Base-by-base conservation (phyloP, 2,888 invertebrate genomes). In the Sphinx pinastri region DNA sequence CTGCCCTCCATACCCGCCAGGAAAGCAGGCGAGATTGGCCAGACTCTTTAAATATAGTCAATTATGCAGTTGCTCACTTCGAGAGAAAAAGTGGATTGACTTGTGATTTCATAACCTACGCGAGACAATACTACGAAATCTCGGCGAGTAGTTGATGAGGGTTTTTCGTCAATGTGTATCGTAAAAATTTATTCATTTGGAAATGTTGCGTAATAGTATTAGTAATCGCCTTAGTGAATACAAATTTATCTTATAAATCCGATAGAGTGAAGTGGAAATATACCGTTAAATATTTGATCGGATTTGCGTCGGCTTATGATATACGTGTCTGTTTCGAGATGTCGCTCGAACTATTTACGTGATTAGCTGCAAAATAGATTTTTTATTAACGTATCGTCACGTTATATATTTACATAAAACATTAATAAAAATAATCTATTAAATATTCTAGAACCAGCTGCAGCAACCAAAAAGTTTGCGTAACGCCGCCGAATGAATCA, bases 221-320 rank as follows among this genome's bases (percentile, higher is more conserved):
- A 88, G 88, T 88, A 88, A 88, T 88, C 86, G 82, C 77, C 85
- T 90, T 90, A 88, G 79, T 78, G 79, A 75, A 78, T 77, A 75
- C 79, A 87, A 84, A 89, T 88, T 87, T 86, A 87, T 85, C 77
- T 82, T 70, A 74, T 72, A 79, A 87, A 87, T 57, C 86, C 76
- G 72, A 81, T 81, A 78, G 49, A 63, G 47, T 13, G 13, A 49
- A 63, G 16, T 63, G 49, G 63, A 84, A 88, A 88, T 84, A 88
- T 84, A 87, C 90, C 91, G 89, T 93, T 91, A 89, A 92, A 91
- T 88, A 87, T 88, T 88, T 91, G 88, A 91, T 90, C 88, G 91
- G 93, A 90, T 93, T 92, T 91, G 84, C 83, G 93, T 93, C 93
- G 88, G 81, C 78, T 82, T 84, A 84, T 87, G 87, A 91, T 89